A percentile compares a stretch with the other conserved stretches of the same genome.
Evolutionary conservation across 2,888 invertebrate species (phyloP).

Genomic region (Oligia strigilis): DNA sequence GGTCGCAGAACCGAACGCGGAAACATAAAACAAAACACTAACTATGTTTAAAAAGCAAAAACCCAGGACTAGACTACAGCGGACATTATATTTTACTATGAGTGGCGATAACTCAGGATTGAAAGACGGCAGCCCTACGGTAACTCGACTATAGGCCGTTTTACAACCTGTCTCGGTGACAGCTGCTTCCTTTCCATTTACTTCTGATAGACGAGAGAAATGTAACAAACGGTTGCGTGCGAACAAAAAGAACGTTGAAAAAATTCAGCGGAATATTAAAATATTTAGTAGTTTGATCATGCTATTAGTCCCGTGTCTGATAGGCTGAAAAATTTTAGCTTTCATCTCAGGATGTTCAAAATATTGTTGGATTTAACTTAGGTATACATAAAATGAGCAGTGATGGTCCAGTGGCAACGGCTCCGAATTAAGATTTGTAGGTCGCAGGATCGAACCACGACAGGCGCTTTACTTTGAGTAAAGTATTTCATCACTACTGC

Average conservation of each 20-base stretch:
- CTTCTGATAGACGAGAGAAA: conserved; percentile 63
- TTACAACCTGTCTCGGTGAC: conserved; percentile 75
- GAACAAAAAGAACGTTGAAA: conserved; percentile 46
- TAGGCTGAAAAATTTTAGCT: neutral
- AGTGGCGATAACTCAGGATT: conserved; percentile 49
- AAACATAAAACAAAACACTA: conserved; percentile 50
- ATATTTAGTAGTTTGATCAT: neutral
- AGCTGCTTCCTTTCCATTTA: conserved; percentile 76
- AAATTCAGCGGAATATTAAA: conserved; percentile 19
- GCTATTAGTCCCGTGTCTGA: neutral
- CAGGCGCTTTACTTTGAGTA: too few relatives aligned
- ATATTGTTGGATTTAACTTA: neutral
- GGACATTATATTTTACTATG: conserved; percentile 62
- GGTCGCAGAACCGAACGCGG: neutral
- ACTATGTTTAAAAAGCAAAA: conserved; percentile 27
- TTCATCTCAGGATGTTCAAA: neutral
- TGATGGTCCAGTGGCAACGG: too few relatives aligned
- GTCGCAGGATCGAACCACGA: too few relatives aligned
- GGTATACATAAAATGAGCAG: neutral
- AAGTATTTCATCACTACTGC: too few relatives aligned
- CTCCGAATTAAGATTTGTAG: too few relatives aligned
- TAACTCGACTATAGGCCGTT: conserved; percentile 55
- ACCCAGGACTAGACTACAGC: conserved; percentile 43
- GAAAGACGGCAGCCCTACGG: conserved; percentile 54
- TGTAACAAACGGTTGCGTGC: conserved; percentile 56